Conservation (phyloP, 2,797 vertebrate species). For the Brachyrhaphis roseni region DNA sequence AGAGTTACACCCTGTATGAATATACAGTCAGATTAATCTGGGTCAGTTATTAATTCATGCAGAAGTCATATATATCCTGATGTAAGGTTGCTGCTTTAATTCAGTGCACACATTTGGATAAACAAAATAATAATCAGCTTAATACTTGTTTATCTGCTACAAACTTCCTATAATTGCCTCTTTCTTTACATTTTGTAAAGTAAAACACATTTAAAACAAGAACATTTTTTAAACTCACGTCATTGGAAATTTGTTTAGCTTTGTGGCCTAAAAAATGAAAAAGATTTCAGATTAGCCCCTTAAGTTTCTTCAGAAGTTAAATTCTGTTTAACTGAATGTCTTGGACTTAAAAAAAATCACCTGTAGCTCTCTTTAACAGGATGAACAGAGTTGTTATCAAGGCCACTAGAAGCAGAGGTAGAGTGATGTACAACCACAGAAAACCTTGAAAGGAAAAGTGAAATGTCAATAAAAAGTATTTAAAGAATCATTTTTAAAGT, state of each 20-base stretch:
- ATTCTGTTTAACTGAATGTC: neutral
- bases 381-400: neutral
- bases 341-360: neutral
- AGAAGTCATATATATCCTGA: neutral
- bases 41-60: neutral
- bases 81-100: neutral
- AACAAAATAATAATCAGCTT: neutral
- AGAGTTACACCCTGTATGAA: neutral
- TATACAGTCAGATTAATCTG: neutral
- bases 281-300: neutral
- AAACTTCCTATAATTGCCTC: neutral
- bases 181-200: neutral
- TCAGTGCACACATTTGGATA: neutral
- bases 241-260: neutral
- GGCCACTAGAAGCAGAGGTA: neutral
- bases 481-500: neutral
- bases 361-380: neutral
- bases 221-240: slow-evolving; percentile 26
- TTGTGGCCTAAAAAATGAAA: slow-evolving; percentile 8
- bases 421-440: neutral
- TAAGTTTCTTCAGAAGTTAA: neutral
- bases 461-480: neutral
- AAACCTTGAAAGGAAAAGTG: neutral
- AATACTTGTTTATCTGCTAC: neutral
- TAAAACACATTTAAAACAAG: neutral